Conservation (phyloP, 2,888 invertebrate genomes). For the Sicus ferrugineus region DNA sequence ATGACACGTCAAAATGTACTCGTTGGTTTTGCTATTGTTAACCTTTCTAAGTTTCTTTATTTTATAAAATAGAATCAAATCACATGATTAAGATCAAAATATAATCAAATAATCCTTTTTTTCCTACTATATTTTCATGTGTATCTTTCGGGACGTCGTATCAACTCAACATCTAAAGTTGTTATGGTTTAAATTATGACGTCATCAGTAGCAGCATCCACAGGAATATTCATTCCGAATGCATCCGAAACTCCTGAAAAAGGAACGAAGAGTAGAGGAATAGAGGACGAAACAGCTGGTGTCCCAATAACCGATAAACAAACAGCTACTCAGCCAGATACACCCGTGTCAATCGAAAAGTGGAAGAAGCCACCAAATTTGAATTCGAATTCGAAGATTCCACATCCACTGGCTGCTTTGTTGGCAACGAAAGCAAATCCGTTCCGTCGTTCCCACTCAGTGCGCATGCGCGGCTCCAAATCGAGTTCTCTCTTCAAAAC, state of each 20-base stretch:
- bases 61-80: too few relatives aligned
- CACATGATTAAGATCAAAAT: too few relatives aligned
- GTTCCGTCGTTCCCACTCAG: conserved; percentile 72
- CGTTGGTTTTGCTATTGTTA: too few relatives aligned
- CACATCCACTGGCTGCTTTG: conserved; percentile 47
- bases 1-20: too few relatives aligned
- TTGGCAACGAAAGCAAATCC: conserved; percentile 46
- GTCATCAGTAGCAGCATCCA: conserved; percentile 39
- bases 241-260: conserved; percentile 29
- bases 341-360: conserved; percentile 26
- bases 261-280: neutral
- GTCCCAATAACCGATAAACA: neutral
- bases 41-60: too few relatives aligned
- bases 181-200: conserved; percentile 35
- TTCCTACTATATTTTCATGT: neutral
- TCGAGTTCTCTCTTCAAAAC: conserved; percentile 58
- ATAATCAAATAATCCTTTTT: too few relatives aligned
- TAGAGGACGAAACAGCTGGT: neutral
- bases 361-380: conserved; percentile 32
- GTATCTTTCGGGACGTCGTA: neutral
- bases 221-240: neutral
- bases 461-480: conserved; percentile 73
- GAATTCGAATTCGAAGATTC: conserved; percentile 50
- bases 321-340: conserved; percentile 3
- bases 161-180: neutral